A percentile compares a stretch with the other conserved stretches of the same genome.
phyloP scores from a whole-genome alignment of 2,113 vertebrate species.

The Tapirus terrestris region DNA sequence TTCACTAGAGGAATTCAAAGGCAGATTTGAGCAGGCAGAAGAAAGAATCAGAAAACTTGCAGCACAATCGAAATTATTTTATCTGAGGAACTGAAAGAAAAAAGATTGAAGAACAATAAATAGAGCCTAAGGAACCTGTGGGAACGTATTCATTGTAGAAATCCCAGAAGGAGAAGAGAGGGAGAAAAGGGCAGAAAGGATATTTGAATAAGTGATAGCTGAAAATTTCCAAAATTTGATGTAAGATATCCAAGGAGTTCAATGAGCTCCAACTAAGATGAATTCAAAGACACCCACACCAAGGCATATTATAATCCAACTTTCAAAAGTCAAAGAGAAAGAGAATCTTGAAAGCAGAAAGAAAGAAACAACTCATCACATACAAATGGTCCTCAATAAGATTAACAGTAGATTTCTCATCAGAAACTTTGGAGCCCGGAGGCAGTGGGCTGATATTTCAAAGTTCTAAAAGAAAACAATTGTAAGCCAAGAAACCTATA shows the following conservation, averaged over 20 bases:
- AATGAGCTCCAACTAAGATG: not conserved
- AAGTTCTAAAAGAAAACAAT: not conserved
- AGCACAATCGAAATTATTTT: not conserved
- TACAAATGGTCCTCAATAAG: not conserved
- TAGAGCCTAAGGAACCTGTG: not conserved
- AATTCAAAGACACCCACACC: not conserved
- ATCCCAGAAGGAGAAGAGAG: not conserved
- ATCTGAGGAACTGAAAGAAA: not conserved
- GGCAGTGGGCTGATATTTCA: not conserved
- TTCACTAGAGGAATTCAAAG: not conserved
- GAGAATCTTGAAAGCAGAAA: not conserved
- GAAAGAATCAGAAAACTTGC: not conserved
- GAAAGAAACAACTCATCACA: not conserved
- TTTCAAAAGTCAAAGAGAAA: not conserved
- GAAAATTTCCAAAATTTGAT: not conserved
- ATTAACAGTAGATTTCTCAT: not conserved
- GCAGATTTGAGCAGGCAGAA: not conserved
- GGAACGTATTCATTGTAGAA: not conserved
- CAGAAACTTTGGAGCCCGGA: not conserved
- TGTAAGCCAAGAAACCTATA: not conserved
- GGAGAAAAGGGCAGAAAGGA: not conserved
- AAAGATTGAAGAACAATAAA: not conserved
- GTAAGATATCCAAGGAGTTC: not conserved
- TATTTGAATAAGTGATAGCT: not conserved
- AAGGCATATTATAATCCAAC: not conserved